Conservation (phyloP, 2,797 vertebrate species). For the Tangara arthus region DNA sequence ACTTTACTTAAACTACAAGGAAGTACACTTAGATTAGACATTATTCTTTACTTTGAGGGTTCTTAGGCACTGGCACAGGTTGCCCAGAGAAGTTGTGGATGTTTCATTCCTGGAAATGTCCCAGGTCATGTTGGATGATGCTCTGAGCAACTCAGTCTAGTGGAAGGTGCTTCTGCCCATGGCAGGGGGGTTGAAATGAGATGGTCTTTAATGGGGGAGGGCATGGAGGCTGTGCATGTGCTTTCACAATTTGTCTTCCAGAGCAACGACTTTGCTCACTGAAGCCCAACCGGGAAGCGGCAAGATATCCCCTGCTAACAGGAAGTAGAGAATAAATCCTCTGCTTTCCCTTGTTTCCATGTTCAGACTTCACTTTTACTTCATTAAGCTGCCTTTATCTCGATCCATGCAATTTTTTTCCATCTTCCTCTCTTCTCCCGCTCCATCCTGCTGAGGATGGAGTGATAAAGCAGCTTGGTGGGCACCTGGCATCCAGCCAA, state of each 20-base stretch:
- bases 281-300: rapidly evolving
- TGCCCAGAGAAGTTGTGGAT: neutral
- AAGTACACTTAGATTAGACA: neutral
- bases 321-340: neutral
- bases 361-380: neutral
- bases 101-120: neutral
- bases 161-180: neutral
- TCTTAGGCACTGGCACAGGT: neutral
- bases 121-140: neutral
- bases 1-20: neutral
- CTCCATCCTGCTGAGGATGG: neutral
- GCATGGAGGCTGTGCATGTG: neutral
- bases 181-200: neutral
- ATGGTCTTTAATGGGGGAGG: neutral
- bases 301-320: neutral
- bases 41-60: neutral
- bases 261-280: neutral
- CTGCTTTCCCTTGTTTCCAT: neutral
- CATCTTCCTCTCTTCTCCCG: neutral
- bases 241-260: neutral
- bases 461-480: neutral
- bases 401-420: neutral
- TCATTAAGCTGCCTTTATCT: neutral
- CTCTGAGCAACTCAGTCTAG: neutral
- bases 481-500: neutral